Base-by-base conservation (phyloP, 2,888 invertebrate species). In the Sipha maydis region DNA sequence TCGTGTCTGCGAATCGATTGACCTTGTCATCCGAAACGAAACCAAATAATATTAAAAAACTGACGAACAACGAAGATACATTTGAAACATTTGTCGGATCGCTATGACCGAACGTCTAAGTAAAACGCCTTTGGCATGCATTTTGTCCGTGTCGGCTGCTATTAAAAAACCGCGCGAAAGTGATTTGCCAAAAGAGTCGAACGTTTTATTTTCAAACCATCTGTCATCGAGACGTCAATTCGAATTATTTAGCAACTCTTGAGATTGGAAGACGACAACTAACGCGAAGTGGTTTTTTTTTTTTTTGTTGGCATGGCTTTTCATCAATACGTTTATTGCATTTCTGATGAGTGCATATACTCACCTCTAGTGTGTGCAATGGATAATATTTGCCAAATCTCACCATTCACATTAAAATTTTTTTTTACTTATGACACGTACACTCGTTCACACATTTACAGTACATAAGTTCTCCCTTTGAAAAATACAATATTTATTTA, bases 201-300 rank as follows among this genome's bases (percentile, higher is more conserved):
- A n/a, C 31, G 84, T 67, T 85, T 77, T 77, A 77, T 84, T 84
- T 84, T 84, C 84, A 77, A 67, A 77, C 76, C 31, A 67, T 85
- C 84, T 67, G 84, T 85, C 76, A 48, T 48, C 76, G 76, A 34
- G 34, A 48, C 25, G 25, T 38, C n/a, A 56, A 61, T 17, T 61
- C 25, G 3, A 61, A 25, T 2, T 71, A 21, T 34, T 83, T 48
- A 69, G 19, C 17, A n/a, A 56, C 9, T 61, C 61, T 25, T 21
- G 25, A 7, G 34, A 11, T 19, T 19, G 11, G 25, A 56, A 73
- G n/a, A n/a, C 4, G 21, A 67, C 21, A 14, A 61, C 61, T 9
- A 7, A n/a, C 19, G 25, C 9, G 1, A 8, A 34, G 31, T 73
- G 25, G 38, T 25, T 41, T 41, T 34, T 38, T 54, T 34, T 73